Percentiles rank a stretch among this genome's conserved stretches.
Evolutionary conservation across 2,888 invertebrate species (phyloP).

Genomic region (Callimorpha dominula): DNA sequence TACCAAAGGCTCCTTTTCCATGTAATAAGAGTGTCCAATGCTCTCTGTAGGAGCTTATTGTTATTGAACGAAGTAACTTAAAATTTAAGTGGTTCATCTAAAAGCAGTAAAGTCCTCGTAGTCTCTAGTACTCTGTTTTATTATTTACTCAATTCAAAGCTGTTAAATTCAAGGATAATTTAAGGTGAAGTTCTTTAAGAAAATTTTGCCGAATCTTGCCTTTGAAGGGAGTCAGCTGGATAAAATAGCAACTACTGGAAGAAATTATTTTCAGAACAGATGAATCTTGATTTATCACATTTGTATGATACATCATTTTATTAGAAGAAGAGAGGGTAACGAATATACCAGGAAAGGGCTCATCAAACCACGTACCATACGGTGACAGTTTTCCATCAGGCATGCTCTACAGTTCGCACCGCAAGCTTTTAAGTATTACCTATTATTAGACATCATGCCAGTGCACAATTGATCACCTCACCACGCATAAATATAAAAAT

Average conservation of each 20-base stretch:
- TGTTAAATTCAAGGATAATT: slow-evolving; percentile 9
- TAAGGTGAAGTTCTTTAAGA: slow-evolving; percentile 13
- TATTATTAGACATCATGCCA: no score
- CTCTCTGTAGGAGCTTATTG: background rate
- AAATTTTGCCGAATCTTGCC: background rate
- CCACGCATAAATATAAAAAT: no score
- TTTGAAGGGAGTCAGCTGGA: background rate
- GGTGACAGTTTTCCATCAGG: no score
- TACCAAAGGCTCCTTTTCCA: background rate
- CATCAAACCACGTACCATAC: no score
- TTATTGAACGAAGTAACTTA: slow-evolving; percentile 3
- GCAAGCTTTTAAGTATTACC: no score
- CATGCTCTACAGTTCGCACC: no score
- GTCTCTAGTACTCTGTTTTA: background rate
- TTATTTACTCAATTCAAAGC: slow-evolving; percentile 6
- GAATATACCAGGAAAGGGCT: no score
- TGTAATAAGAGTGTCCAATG: background rate
- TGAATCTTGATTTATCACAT: background rate
- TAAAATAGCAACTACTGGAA: background rate
- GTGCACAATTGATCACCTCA: no score
- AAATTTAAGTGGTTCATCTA: background rate
- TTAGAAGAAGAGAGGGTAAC: no score
- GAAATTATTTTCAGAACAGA: background rate
- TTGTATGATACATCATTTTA: background rate
- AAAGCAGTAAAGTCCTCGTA: background rate